phyloP scores from a whole-genome alignment of 2,797 vertebrate species.

The Phoeniculus purpureus region DNA sequence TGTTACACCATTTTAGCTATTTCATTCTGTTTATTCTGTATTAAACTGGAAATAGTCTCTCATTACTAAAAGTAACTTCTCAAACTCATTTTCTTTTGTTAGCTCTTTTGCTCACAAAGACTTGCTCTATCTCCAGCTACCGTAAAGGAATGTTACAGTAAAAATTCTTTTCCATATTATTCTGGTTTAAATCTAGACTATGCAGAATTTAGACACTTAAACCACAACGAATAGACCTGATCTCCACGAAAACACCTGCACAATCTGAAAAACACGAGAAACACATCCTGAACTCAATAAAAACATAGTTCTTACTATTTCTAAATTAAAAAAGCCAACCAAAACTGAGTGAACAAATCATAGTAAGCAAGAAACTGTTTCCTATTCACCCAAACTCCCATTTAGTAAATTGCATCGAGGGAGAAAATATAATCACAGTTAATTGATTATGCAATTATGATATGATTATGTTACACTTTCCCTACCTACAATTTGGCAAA shows the following conservation, averaged over 20 bases:
- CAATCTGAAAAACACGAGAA: slow-evolving; percentile 28
- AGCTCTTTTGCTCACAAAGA: no score
- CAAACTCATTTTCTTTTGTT: no score
- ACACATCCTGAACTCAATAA: neutral
- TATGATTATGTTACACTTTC: slow-evolving; percentile 70
- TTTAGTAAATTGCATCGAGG: slow-evolving; percentile 72
- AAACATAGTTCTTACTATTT: slow-evolving; percentile 13
- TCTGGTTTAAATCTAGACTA: slow-evolving; percentile 26
- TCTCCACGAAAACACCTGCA: neutral
- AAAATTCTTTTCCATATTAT: no score
- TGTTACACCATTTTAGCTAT: no score
- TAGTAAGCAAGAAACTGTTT: slow-evolving; percentile 40
- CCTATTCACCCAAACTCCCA: slow-evolving; percentile 51
- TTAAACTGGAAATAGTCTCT: no score
- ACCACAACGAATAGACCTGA: neutral
- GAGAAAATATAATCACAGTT: slow-evolving; percentile 76
- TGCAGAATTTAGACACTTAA: slow-evolving; percentile 17
- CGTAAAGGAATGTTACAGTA: no score
- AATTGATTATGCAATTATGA: slow-evolving; percentile 76
- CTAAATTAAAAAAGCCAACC: neutral
- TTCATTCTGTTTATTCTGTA: no score
- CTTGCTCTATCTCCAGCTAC: no score
- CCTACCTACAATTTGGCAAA: slow-evolving; percentile 73
- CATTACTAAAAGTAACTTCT: no score
- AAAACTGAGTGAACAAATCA: slow-evolving; percentile 51